Base-by-base conservation (phyloP, 2,113 vertebrate species). In the Penelope pileata region DNA sequence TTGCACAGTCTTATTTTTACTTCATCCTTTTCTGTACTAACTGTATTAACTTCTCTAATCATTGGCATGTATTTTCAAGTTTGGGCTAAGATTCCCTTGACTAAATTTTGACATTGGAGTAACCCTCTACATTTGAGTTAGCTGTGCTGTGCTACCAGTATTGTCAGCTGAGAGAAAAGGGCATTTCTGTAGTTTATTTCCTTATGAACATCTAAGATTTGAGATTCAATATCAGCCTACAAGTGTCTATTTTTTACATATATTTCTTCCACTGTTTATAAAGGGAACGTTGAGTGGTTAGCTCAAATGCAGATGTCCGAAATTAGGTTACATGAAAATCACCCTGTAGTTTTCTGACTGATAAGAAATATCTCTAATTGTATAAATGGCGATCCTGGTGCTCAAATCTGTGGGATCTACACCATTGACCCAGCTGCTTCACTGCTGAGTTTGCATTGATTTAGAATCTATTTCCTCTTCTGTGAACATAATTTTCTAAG, bases 321-420 rank as follows among this genome's bases (percentile, higher is more conserved):
- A 96, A 87, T 87, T 96, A 91, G 69, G 64, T 91, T 94, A 81
- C 50, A 13, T 56, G 54, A 69, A 81, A 90, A 91, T 59, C 78
- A 51, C 40, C 45, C 78, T 70, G 56, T 60, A 67, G 78, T 86
- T 91, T 91, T 84, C 73, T 91, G 76, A 59, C 70, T 42, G 66
- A 63, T 85, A 76, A 88, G 54, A 91, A 83, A 63, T 50, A 92
- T 21, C 4, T 1, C 17, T 81, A 42, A 84, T 64, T 80, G 24
- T 83, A 82, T 88, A 95, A 95, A 86, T 70, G 62, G 18, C 77
- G 91, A 42, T 72, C 74, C 64, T 73, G 53, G 43, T 58, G 51
- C 84, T 95, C 54, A 53, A 8, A 88, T 63, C 79, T 59, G 53
- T 84, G 73, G 50, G 63, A 74, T 86, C 83, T 77, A 50, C 59